Base-by-base conservation (phyloP, 92 coral and sea anemone species). In the Ricordea florida region DNA sequence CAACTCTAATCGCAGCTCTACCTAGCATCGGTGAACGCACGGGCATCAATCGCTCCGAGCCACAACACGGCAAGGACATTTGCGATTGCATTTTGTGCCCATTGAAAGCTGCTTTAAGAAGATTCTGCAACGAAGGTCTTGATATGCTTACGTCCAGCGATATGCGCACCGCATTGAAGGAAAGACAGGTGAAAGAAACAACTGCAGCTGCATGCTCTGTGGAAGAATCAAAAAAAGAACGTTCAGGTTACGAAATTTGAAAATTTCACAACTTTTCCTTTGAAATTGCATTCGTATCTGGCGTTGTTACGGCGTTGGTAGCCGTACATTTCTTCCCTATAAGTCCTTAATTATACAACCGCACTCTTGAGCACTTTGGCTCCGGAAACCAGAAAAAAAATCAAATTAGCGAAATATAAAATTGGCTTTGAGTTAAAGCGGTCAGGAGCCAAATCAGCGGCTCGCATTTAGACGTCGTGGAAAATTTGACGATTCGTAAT, bases 181-280 rank as follows among this genome's bases (percentile, higher is more conserved):
- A 74, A 60, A 57, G 83, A 25, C 89, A 69, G 26, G 86, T 83
- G 13, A 60, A 27, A 60, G 89, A 86, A 43, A 78, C 83, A 26
- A 72, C 93, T 25, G 86, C 93, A 30, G 50, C 83, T 3, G 80
- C 83, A 13, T 83, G 87, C 64, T 45, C 59, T 30, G 38, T 87
- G 24, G 27, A 82, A 26, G 79, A 72, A 22, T 16, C 63, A 14
- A 66, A 37, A n/a, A 34, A 73, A 78, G 37, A 66, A 18, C 33
- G 66, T 42, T 21, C 61, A 56, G 26, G 79, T 64, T 34, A 87
- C 47, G 29, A 87, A 53, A 36, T 13, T 78, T 46, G 74, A 76
- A 80, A 62, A 34, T 72, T 64, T 25, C 83, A 88, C 56, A 83
- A 88, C 75, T 78, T 76, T 21, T 62, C 42, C 13, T 59, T 25